A percentile compares a stretch with the other conserved stretches of the same genome.
Conservation (phyloP, 2,113 vertebrate species). For the Rhea pennata region DNA sequence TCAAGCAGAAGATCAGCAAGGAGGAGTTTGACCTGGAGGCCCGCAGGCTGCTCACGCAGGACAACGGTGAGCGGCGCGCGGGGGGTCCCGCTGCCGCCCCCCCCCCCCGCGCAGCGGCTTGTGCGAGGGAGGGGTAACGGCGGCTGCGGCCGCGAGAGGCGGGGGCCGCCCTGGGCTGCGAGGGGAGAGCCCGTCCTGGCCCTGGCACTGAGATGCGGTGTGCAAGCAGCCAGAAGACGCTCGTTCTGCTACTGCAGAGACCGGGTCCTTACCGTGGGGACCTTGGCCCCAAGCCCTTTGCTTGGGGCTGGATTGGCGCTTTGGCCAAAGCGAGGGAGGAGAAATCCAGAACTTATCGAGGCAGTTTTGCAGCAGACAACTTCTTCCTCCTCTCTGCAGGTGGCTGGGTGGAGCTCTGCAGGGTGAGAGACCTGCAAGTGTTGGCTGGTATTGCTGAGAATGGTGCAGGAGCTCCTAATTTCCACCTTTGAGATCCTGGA, state of each 20-base stretch:
- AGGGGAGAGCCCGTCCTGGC: background rate
- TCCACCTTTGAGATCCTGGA: fast-evolving
- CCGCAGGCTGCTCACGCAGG: slow-evolving; percentile 91
- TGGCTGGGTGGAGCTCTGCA: background rate
- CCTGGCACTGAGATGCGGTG: fast-evolving
- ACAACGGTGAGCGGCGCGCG: slow-evolving; percentile 82
- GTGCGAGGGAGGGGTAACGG: background rate
- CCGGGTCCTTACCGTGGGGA: fast-evolving
- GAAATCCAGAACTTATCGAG: fast-evolving
- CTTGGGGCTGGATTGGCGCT: background rate
- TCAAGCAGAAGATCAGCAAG: slow-evolving; percentile 99
- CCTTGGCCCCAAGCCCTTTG: background rate
- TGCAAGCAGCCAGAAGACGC: fast-evolving
- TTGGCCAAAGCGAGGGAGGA: background rate
- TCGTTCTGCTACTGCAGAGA: fast-evolving
- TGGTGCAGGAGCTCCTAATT: background rate
- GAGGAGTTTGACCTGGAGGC: slow-evolving; percentile 98
- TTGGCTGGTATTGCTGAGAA: background rate
- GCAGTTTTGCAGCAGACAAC: background rate
- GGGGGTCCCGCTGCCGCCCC: too few species aligned
- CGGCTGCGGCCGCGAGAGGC: fast-evolving
- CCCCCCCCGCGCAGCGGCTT: too few species aligned
- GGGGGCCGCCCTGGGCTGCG: background rate
- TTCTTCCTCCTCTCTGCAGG: background rate
- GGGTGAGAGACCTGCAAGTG: background rate